These are phyloP conservation scores for Orientallactaga sibirica DNA, from an alignment of 2,797 vertebrate genomes.

Conservation along the genomic window DNA sequence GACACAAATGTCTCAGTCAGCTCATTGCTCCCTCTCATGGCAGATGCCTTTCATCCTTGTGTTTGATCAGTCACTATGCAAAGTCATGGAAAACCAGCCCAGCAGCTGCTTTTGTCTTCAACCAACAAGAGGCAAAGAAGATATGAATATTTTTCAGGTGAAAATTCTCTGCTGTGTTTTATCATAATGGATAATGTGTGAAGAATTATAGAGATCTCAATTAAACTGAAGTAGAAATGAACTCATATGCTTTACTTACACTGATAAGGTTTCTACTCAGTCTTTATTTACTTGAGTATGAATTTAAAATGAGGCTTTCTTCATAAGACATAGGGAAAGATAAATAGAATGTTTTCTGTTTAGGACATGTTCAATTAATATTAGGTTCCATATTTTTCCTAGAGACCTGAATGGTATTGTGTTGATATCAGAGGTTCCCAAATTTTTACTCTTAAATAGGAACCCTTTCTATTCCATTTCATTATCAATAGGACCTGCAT, in stretches of 20 bases:
- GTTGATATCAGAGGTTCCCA: neutral
- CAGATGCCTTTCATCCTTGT: too few relatives aligned
- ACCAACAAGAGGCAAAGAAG: neutral
- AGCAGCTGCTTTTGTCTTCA: neutral
- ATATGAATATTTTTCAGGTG: neutral
- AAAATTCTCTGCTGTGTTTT: neutral
- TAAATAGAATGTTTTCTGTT: neutral
- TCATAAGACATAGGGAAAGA: neutral
- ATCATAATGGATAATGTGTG: neutral
- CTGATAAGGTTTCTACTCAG: neutral
- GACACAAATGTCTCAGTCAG: too few relatives aligned
- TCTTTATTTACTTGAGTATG: neutral
- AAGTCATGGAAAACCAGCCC: neutral
- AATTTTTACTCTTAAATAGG: neutral
- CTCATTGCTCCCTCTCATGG: too few relatives aligned
- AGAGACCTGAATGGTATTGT: neutral
- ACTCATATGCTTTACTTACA: accelerated
- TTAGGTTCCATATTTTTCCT: neutral
- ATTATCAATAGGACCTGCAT: neutral
- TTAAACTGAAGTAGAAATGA: neutral
- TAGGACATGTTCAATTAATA: neutral
- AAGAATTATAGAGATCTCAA: neutral
- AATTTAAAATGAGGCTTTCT: neutral
- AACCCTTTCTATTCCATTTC: neutral
- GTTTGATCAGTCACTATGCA: neutral